A percentile compares a stretch with the other conserved stretches of the same genome.
phyloP scores from a whole-genome alignment of 1,140 invertebrate genomes.

The Heliconius melpomene region DNA sequence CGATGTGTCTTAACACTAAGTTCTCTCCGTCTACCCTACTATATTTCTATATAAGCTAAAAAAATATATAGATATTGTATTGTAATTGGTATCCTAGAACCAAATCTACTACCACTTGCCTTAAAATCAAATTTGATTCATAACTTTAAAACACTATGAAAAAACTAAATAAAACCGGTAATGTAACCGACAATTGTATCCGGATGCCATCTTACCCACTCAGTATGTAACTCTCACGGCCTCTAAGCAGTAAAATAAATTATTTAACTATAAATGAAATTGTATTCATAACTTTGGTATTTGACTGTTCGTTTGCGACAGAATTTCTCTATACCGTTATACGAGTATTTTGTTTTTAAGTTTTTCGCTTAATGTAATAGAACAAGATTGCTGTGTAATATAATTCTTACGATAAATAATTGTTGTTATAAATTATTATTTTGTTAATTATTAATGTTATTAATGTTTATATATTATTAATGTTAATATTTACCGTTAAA shows the following conservation, averaged over 20 bases:
- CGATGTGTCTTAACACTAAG: too few relatives aligned
- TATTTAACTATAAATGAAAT: conserved; percentile 31
- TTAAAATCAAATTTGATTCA: neutral
- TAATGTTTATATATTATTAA: too few relatives aligned
- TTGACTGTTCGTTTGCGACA: conserved; percentile 16
- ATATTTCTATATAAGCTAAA: neutral
- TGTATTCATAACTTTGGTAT: conserved; percentile 29
- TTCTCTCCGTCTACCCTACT: too few relatives aligned
- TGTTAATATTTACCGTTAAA: too few relatives aligned
- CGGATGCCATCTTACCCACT: conserved; percentile 25
- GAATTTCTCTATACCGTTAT: conserved; percentile 23
- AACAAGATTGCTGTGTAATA: neutral
- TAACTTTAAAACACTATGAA: conserved; percentile 1
- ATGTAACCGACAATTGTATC: conserved; percentile 22
- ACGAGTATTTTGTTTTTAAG: neutral
- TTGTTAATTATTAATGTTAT: too few relatives aligned
- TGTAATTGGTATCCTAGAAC: neutral
- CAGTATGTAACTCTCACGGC: conserved; percentile 29
- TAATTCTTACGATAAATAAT: too few relatives aligned
- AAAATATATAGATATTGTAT: too few relatives aligned
- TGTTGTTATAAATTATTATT: too few relatives aligned
- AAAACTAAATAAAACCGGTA: conserved; percentile 3
- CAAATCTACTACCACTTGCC: neutral
- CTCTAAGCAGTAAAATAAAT: conserved; percentile 27
- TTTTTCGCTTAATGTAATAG: neutral